Conservation (phyloP, 2,888 invertebrate species). For the Agrochola circellaris region DNA sequence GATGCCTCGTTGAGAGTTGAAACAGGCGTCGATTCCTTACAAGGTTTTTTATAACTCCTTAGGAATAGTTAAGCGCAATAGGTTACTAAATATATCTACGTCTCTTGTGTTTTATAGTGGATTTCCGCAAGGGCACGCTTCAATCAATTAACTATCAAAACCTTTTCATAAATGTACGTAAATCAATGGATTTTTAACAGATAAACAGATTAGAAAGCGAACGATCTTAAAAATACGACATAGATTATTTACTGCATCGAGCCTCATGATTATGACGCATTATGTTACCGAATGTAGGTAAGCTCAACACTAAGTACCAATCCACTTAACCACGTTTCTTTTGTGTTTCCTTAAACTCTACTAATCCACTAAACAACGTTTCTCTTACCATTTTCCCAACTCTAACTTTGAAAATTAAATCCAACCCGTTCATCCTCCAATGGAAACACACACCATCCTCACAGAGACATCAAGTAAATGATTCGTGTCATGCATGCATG, state of each 20-base stretch:
- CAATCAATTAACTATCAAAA: no score
- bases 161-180: neutral
- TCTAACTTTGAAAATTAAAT: neutral
- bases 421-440: slow-evolving; percentile 26
- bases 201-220: neutral
- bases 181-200: neutral
- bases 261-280: no score
- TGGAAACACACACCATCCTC: slow-evolving; percentile 72
- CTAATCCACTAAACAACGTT: neutral
- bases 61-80: no score
- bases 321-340: neutral
- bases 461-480: slow-evolving; percentile 71
- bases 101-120: no score
- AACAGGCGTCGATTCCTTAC: no score
- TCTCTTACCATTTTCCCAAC: neutral
- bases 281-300: no score
- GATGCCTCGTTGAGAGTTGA: no score
- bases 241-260: neutral
- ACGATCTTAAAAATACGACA: neutral
- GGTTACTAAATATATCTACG: no score
- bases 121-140: no score
- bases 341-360: neutral
- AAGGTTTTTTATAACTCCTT: no score
- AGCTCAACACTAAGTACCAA: neutral
- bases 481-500: slow-evolving; percentile 66